phyloP scores from a whole-genome alignment of 2,113 vertebrate species.

The Macquaria ambigua region DNA sequence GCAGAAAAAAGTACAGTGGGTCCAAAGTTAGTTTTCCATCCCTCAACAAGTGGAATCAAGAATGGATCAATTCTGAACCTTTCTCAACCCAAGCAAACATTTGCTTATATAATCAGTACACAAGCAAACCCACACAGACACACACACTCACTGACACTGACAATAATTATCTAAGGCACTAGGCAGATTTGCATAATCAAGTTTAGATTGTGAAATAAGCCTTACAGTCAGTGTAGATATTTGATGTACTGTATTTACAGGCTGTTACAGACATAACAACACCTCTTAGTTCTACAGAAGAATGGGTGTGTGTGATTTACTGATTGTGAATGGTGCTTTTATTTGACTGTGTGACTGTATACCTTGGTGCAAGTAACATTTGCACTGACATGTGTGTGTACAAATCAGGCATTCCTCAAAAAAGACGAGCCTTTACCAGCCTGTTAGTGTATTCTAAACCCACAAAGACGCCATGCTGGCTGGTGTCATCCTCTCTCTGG shows the following conservation, averaged over 20 bases:
- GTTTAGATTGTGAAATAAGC: slow-evolving; percentile 16
- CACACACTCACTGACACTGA: background rate
- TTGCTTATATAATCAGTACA: background rate
- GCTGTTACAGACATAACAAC: background rate
- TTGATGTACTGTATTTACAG: background rate
- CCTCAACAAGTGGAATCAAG: too few species aligned
- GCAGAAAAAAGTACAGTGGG: background rate
- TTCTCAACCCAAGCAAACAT: background rate
- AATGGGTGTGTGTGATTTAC: background rate
- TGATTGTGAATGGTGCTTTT: background rate
- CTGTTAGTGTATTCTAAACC: background rate
- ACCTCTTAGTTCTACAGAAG: background rate
- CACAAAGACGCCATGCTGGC: background rate
- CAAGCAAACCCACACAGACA: background rate
- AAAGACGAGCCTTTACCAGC: background rate
- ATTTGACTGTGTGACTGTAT: background rate
- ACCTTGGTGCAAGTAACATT: background rate
- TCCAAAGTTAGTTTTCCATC: background rate
- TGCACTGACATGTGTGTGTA: background rate
- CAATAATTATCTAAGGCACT: slow-evolving; percentile 5
- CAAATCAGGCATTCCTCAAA: background rate
- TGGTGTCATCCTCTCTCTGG: background rate
- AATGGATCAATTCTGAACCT: background rate
- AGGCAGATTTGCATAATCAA: slow-evolving; percentile 16
- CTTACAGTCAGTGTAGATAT: background rate